These are phyloP conservation scores for Rhagophthalmus giganteus DNA, from an alignment of 2,888 invertebrate species.

Conservation along the genomic window DNA sequence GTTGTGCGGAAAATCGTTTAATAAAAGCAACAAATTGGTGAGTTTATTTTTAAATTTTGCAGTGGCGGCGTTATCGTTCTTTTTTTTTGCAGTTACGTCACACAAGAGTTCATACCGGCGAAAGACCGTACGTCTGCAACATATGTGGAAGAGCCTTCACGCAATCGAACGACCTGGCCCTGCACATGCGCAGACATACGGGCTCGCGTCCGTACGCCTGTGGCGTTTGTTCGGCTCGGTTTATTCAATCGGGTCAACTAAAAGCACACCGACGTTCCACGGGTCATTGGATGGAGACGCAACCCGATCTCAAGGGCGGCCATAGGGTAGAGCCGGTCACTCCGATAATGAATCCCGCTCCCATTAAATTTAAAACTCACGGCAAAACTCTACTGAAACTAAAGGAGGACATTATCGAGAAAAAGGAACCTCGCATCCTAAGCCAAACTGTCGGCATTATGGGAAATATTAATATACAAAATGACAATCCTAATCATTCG, in stretches of 20 bases:
- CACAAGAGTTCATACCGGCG: constrained; percentile 55
- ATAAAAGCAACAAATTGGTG: constrained; percentile 56
- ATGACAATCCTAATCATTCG: constrained; percentile 17
- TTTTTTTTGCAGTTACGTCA: constrained; percentile 49
- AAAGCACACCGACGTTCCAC: constrained; percentile 66
- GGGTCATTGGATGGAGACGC: constrained; percentile 60
- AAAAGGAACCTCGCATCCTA: constrained; percentile 26
- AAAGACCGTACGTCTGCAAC: constrained; percentile 55
- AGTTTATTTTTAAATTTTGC: constrained; percentile 33
- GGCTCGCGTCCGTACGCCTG: constrained; percentile 70
- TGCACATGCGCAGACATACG: constrained; percentile 71
- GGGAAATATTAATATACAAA: constrained; percentile 42
- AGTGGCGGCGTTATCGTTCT: too few relatives aligned
- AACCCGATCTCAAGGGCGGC: constrained; percentile 54
- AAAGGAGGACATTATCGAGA: constrained; percentile 25
- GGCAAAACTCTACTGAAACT: constrained; percentile 38
- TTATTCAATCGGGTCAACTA: constrained; percentile 65
- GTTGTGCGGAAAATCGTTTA: constrained; percentile 55
- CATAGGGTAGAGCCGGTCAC: constrained; percentile 54
- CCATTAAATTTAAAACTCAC: constrained; percentile 53
- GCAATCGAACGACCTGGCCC: constrained; percentile 71
- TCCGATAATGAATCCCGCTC: constrained; percentile 49
- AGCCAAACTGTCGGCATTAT: constrained; percentile 35
- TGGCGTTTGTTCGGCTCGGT: constrained; percentile 68
- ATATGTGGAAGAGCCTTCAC: constrained; percentile 61